A percentile compares a stretch with the other conserved stretches of the same genome.
Evolutionary conservation across 2,113 vertebrate species (phyloP).

Genomic region (Vicugna pacos): DNA sequence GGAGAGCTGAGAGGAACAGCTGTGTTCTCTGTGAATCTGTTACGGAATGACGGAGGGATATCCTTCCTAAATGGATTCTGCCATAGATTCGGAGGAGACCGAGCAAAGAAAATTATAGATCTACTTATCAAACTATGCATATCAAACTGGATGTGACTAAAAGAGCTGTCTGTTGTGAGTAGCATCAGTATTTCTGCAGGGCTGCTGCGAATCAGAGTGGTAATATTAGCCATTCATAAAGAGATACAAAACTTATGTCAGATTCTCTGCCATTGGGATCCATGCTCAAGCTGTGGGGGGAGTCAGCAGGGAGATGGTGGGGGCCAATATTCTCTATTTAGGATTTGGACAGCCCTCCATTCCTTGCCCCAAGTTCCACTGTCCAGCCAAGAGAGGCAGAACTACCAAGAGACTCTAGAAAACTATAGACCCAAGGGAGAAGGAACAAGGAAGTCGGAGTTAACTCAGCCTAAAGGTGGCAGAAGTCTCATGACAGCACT

Average conservation of each 20-base stretch:
- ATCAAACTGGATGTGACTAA: rapidly evolving
- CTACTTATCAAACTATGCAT: too few relatives aligned
- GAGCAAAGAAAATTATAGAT: neutral
- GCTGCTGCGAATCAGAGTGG: neutral
- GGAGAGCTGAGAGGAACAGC: neutral
- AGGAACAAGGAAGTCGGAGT: neutral
- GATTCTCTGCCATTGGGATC: neutral
- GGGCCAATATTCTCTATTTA: neutral
- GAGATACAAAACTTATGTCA: neutral
- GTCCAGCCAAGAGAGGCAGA: neutral
- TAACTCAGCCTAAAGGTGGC: rapidly evolving
- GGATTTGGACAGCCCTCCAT: neutral
- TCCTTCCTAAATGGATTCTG: neutral
- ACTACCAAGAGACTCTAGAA: too few relatives aligned
- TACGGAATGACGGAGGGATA: neutral
- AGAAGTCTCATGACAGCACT: too few relatives aligned
- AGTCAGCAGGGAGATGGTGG: neutral
- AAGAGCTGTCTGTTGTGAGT: too few relatives aligned
- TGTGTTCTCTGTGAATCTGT: neutral
- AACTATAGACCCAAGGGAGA: neutral
- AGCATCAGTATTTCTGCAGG: neutral
- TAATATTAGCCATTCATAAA: too few relatives aligned
- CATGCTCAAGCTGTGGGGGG: neutral
- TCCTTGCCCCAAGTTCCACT: neutral
- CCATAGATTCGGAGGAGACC: neutral